Conservation (phyloP, 2,888 invertebrate species). For the Podotricha telesiphe region DNA sequence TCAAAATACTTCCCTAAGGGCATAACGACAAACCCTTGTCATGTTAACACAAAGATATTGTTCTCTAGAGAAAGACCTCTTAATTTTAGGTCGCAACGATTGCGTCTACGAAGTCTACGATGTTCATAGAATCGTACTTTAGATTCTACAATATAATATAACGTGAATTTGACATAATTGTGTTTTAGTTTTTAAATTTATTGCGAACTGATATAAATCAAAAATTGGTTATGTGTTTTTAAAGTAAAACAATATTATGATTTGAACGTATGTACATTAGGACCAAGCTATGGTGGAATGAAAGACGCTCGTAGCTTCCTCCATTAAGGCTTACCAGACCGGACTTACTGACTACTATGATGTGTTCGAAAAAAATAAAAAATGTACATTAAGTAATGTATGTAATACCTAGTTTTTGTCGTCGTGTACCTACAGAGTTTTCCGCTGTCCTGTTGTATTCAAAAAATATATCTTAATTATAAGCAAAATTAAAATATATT, state of each 20-base stretch:
- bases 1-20: slow-evolving; percentile 39
- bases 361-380: too few relatives aligned
- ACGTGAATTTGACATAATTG: neutral
- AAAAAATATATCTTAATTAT: neutral
- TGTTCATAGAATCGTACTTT: slow-evolving; percentile 13
- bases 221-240: neutral
- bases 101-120: slow-evolving; percentile 18
- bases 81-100: slow-evolving; percentile 36
- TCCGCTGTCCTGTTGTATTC: neutral
- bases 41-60: slow-evolving; percentile 46
- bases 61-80: slow-evolving; percentile 43
- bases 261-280: too few relatives aligned
- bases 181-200: neutral
- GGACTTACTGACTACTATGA: too few relatives aligned
- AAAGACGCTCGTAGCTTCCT: too few relatives aligned
- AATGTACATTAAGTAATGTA: too few relatives aligned
- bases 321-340: too few relatives aligned
- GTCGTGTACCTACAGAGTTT: too few relatives aligned
- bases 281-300: too few relatives aligned
- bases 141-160: neutral
- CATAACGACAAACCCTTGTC: slow-evolving; percentile 43
- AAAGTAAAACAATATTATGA: too few relatives aligned
- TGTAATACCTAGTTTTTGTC: too few relatives aligned
- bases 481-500: neutral
- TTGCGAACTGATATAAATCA: neutral